Conservation (phyloP, 1,140 invertebrate genomes). For the Leptopilina clavipes region DNA sequence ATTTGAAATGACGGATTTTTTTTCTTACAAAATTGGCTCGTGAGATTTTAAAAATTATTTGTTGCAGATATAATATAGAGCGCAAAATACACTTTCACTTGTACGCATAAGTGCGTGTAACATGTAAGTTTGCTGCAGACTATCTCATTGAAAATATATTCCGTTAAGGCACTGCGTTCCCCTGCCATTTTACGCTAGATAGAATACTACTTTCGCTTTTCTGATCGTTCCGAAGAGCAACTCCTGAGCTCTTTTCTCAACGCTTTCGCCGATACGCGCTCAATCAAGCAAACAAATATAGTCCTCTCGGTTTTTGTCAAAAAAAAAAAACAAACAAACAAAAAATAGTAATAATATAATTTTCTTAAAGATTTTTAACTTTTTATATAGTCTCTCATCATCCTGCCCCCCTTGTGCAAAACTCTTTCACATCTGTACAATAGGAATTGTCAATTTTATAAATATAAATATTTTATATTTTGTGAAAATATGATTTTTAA, state of each 20-base stretch:
- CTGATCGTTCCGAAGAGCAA: constrained; percentile 38
- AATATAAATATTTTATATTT: no score
- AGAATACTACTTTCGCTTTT: constrained; percentile 58
- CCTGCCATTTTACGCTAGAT: constrained; percentile 55
- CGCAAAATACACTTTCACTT: constrained; percentile 53
- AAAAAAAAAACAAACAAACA: no score
- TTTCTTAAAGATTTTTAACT: no score
- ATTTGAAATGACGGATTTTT: neutral
- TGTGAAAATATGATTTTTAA: no score
- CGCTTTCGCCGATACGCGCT: constrained; percentile 55
- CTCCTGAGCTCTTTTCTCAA: constrained; percentile 38
- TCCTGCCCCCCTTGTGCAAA: no score
- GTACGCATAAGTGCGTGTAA: neutral
- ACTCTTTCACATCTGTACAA: no score
- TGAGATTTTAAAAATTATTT: neutral
- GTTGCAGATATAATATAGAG: constrained; percentile 42
- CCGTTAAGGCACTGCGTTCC: constrained; percentile 51
- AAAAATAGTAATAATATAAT: no score
- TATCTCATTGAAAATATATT: constrained; percentile 48
- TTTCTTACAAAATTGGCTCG: neutral
- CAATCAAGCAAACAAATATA: constrained; percentile 41
- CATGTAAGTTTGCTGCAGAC: neutral
- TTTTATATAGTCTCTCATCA: no score
- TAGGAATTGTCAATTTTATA: no score
- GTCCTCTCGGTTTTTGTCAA: neutral